Conservation (phyloP, 2,797 vertebrate genomes). For the Dendrocincla tyrannina region DNA sequence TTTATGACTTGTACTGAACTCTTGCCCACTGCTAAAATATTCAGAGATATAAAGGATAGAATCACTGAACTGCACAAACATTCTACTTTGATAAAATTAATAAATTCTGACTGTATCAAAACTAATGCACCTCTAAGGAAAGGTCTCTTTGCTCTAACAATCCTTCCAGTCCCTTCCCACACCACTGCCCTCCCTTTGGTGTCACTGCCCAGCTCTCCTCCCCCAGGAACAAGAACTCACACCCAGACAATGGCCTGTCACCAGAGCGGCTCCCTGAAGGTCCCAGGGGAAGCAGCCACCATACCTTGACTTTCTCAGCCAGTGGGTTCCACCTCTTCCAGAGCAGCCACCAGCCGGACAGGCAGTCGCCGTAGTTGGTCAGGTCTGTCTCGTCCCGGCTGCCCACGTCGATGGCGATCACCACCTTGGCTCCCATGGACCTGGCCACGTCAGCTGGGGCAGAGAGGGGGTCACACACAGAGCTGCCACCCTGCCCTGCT, state of each 20-base stretch:
- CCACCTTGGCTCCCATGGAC: conserved; percentile 92
- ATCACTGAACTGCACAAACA: background rate
- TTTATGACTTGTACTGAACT: background rate
- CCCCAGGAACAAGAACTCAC: fast-evolving
- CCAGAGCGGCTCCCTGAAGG: background rate
- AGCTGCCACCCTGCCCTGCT: background rate
- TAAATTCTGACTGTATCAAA: background rate
- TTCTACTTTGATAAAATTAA: background rate
- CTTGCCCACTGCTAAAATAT: background rate
- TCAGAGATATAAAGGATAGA: background rate
- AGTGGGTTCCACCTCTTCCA: conserved; percentile 94
- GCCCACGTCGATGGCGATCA: conserved; percentile 92
- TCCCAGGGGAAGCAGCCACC: background rate
- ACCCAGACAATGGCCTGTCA: fast-evolving
- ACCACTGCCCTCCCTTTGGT: background rate
- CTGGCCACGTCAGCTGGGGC: conserved; percentile 88
- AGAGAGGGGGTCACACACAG: background rate
- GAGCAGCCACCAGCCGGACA: conserved; percentile 95
- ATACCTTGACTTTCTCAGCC: conserved; percentile 89
- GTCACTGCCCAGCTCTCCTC: background rate
- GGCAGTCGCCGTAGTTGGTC: conserved; percentile 90
- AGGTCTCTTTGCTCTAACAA: background rate
- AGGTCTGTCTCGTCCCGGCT: conserved; percentile 90
- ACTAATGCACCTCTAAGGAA: background rate
- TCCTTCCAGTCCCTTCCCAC: background rate